Conservation (phyloP, 2,797 vertebrate genomes). For the Phataginus tetradactyla region DNA sequence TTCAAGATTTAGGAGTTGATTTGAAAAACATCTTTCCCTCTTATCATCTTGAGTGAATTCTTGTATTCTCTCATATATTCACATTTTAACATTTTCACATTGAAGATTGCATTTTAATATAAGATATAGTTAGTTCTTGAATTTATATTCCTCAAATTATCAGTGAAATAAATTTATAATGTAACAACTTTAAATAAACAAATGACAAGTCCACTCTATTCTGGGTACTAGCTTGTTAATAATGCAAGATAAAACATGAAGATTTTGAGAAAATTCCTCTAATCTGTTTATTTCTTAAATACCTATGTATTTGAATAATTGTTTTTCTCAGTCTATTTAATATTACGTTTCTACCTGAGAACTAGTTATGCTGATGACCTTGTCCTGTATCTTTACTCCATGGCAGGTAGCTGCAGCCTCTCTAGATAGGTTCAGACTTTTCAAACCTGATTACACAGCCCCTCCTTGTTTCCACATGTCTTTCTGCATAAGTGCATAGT, state of each 20-base stretch:
- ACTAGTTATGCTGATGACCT: neutral
- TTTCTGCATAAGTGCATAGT: neutral
- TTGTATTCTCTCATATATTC: neutral
- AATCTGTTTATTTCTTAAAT: conserved; percentile 62
- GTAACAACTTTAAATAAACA: neutral
- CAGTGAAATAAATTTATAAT: conserved; percentile 77
- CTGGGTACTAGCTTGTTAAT: conserved; percentile 65
- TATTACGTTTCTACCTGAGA: neutral
- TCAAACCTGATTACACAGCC: neutral
- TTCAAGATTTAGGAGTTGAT: neutral
- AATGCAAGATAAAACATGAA: conserved; percentile 76
- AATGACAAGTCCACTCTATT: conserved; percentile 78
- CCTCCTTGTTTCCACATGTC: neutral
- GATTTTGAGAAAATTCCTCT: conserved; percentile 35
- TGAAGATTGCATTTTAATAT: conserved; percentile 69
- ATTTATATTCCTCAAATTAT: conserved; percentile 72
- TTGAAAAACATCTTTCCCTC: neutral
- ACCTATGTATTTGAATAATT: conserved; percentile 44
- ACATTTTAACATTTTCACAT: neutral
- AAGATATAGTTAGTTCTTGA: conserved; percentile 33
- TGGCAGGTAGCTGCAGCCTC: neutral
- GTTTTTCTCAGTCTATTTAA: neutral
- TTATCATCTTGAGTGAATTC: neutral
- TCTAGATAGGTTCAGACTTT: neutral
- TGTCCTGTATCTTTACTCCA: neutral